phyloP scores from a whole-genome alignment of 53 echinoderm and acorn worm species.

The Glandiceps talaboti region DNA sequence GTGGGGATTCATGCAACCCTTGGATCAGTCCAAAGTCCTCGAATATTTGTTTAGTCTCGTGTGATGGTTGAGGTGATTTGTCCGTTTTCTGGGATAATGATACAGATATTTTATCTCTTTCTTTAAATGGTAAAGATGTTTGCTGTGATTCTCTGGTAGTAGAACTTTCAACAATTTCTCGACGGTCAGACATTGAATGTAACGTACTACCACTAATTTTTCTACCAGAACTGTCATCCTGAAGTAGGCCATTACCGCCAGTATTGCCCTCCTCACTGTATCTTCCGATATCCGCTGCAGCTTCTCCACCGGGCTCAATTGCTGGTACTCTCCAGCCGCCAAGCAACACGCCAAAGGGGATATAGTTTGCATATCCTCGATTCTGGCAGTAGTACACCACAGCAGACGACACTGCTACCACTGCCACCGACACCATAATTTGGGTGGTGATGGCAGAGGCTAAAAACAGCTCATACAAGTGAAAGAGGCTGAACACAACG shows the following conservation, averaged over 20 bases:
- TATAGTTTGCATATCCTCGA: background rate
- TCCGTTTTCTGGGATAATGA: too few relatives aligned
- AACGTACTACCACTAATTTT: too few relatives aligned
- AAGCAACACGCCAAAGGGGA: background rate
- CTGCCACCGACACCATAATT: constrained; percentile 71
- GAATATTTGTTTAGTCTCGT: too few relatives aligned
- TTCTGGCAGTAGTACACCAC: constrained; percentile 58
- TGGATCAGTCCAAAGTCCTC: too few relatives aligned
- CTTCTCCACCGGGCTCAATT: background rate
- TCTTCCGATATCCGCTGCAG: constrained; percentile 4
- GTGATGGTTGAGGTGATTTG: too few relatives aligned
- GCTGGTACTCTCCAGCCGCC: background rate
- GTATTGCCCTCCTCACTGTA: background rate
- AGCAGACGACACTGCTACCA: constrained; percentile 72
- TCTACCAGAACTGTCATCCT: constrained; percentile 16
- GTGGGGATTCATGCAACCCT: too few relatives aligned
- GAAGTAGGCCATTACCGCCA: background rate
- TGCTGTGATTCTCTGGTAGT: too few relatives aligned
- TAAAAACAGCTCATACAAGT: constrained; percentile 48
- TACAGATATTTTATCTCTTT: too few relatives aligned
- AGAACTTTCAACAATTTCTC: too few relatives aligned
- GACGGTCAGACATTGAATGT: too few relatives aligned
- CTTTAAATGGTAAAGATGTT: too few relatives aligned
- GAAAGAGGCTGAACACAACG: background rate
- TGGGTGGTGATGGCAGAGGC: constrained; percentile 85